These are phyloP conservation scores for Battus philenor DNA, from an alignment of 1,140 invertebrate species.

Conservation along the genomic window DNA sequence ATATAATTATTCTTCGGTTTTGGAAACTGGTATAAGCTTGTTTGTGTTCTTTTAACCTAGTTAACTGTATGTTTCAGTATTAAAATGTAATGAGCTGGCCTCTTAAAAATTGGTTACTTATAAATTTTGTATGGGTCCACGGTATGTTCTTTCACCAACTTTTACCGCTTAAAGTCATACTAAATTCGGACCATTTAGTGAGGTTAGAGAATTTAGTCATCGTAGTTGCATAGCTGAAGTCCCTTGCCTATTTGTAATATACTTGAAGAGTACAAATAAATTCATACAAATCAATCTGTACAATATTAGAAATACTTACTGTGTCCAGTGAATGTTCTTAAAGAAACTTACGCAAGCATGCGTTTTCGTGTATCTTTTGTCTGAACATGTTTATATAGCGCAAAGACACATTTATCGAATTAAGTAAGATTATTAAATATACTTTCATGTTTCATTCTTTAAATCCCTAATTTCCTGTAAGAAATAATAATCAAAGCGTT, in stretches of 20 bases:
- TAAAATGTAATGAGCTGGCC: slow-evolving; percentile 42
- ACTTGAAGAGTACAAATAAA: slow-evolving; percentile 61
- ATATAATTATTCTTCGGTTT: slow-evolving; percentile 34
- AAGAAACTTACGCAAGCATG: no score
- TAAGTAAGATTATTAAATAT: no score
- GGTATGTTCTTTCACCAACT: slow-evolving; percentile 19
- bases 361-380: no score
- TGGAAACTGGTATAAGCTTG: slow-evolving; percentile 44
- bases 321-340: no score
- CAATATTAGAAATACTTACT: slow-evolving; percentile 29
- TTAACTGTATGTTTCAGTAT: slow-evolving; percentile 35
- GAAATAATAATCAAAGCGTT: no score
- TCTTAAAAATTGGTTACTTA: slow-evolving; percentile 31
- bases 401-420: neutral
- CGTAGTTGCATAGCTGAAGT: slow-evolving; percentile 35
- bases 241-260: slow-evolving; percentile 39
- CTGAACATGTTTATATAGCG: no score
- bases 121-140: slow-evolving; percentile 36
- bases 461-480: no score
- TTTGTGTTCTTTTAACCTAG: slow-evolving; percentile 21
- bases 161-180: slow-evolving; percentile 31
- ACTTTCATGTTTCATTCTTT: no score
- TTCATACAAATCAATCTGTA: slow-evolving; percentile 26
- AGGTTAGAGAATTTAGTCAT: slow-evolving; percentile 43
- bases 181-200: slow-evolving; percentile 60